A percentile compares a stretch with the other conserved stretches of the same genome.
Evolutionary conservation across 2,888 invertebrate genomes (phyloP).

Genomic region (Pecten maximus): DNA sequence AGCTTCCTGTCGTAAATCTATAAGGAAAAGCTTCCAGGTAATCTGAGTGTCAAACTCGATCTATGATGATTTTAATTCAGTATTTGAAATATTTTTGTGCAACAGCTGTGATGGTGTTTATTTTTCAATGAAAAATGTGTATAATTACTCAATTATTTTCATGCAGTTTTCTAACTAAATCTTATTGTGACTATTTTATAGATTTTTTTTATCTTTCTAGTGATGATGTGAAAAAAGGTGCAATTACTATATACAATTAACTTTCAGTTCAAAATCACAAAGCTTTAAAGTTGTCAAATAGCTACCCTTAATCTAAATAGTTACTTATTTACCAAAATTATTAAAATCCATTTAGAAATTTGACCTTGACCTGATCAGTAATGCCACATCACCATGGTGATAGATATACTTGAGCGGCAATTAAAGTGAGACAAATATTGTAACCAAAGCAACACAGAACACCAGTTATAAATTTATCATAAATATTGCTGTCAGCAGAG

Average conservation of each 20-base stretch:
- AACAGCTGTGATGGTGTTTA: background rate
- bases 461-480: background rate
- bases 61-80: background rate
- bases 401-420: background rate
- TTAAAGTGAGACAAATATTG: background rate
- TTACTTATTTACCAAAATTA: background rate
- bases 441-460: background rate
- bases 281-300: background rate
- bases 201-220: background rate
- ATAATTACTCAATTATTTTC: background rate
- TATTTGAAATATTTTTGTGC: constrained; percentile 23
- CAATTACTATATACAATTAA: background rate
- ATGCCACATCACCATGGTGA: constrained; percentile 14
- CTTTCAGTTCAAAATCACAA: background rate
- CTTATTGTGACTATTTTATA: background rate
- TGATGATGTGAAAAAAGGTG: background rate
- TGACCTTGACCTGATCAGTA: background rate
- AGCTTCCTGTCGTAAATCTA: constrained; percentile 84
- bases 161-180: background rate
- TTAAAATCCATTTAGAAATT: background rate
- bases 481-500: background rate
- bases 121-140: background rate
- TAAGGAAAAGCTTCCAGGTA: constrained; percentile 38
- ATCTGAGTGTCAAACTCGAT: background rate
- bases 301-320: background rate